A percentile compares a stretch with the other conserved stretches of the same genome.
Conservation (phyloP, 2,113 vertebrate species). For the Ochotona princeps region DNA sequence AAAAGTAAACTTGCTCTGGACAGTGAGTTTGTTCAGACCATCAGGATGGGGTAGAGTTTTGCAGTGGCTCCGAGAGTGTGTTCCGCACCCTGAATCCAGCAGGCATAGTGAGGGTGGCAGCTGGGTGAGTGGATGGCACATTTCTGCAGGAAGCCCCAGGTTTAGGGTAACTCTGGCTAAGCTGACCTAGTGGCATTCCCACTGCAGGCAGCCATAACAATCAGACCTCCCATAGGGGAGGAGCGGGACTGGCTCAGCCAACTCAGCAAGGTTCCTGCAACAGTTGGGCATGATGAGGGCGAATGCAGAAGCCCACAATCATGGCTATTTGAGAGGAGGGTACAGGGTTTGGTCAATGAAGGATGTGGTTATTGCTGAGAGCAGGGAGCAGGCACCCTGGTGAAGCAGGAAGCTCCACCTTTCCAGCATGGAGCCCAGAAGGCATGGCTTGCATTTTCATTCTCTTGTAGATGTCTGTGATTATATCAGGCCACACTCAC, state of each 20-base stretch:
- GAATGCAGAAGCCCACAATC: not conserved
- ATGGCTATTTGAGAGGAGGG: not conserved
- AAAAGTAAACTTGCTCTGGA: not conserved
- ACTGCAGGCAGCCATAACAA: not conserved
- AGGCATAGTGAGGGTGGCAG: not conserved
- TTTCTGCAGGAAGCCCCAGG: not conserved
- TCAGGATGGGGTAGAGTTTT: not conserved
- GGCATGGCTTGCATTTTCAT: accelerated
- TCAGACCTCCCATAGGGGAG: not conserved
- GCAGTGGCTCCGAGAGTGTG: not conserved
- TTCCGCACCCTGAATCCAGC: too few species aligned
- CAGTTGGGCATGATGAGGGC: not conserved
- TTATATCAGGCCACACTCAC: not conserved
- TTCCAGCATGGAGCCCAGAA: too few species aligned
- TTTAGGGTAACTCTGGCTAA: not conserved
- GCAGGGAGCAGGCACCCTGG: not conserved
- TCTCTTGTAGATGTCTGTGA: not conserved
- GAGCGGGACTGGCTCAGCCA: not conserved
- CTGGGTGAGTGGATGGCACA: not conserved
- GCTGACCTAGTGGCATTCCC: not conserved
- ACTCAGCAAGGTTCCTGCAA: not conserved
- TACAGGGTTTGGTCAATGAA: too few species aligned
- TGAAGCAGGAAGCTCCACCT: not conserved
- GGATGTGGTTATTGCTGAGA: too few species aligned
- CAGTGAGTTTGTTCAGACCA: not conserved